Base-by-base conservation (phyloP, 2,797 vertebrate genomes). In the Sphenodon punctatus region DNA sequence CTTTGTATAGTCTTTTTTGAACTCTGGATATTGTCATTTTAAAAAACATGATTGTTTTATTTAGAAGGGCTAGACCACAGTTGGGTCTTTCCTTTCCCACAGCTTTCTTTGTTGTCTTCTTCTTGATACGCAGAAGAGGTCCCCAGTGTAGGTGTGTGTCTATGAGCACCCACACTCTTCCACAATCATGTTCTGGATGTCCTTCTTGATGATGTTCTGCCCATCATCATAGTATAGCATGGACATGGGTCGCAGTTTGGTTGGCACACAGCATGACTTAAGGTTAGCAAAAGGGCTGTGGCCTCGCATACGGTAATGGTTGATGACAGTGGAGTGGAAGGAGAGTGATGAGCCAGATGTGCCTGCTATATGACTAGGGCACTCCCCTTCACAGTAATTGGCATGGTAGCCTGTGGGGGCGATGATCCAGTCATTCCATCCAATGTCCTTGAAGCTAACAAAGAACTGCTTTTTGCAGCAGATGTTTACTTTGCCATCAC, bases 161-260 rank as follows among this genome's bases (percentile, higher is more conserved):
- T 99, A 99, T 1, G 98, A 99, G 90, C 98, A 99, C 72, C 98
- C 98, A 46, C 98, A 99, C 92, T 99, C 98, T 93, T 99, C 98
- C 94, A 99, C 98, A 51, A 99, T 98, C 98, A 99, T 99, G 92
- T 99, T 97, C 94, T 97, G 97, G 89, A 99, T 99, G 96, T 99
- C 98, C 94, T 99, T 99, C 93, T 99, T 99, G 88, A 99, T 98
- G 90, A 99, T 99, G 95, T 99, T 99, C 79, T 99, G 98, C 90
- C 98, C 98, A 68, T 99, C 98, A 1, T 99, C 98, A 8, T 99
- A 99, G 95, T 99, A 99, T 38, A 99, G 95, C 98, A 99, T 99
- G 90, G 98, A 99, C 98, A 99, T 99, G 84, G 98, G 98, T 27
- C 98, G 96, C 88, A 99, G 97, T 92, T 98, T 97, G 15, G 98